Evolutionary conservation across 2,797 vertebrate species (phyloP).

Genomic region (Falco columbarius): DNA sequence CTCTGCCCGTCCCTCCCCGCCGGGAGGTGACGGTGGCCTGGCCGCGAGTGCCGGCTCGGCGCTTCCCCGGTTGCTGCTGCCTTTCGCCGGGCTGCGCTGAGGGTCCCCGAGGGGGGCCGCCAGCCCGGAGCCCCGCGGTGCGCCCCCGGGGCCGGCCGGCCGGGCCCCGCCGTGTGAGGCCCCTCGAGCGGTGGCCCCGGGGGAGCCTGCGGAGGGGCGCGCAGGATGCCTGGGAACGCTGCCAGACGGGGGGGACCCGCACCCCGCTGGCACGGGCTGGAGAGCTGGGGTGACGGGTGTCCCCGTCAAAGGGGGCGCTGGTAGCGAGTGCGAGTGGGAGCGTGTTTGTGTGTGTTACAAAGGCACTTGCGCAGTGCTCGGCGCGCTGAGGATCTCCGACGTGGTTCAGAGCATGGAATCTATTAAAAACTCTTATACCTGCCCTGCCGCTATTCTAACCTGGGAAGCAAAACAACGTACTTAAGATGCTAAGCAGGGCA

Average conservation of each 20-base stretch:
- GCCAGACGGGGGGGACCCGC: rapidly evolving
- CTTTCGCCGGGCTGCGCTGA: background rate
- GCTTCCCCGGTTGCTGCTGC: too few species aligned
- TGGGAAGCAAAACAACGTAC: background rate
- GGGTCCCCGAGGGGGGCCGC: too few species aligned
- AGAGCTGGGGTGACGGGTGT: background rate
- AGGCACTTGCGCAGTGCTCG: background rate
- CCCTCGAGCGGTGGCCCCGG: background rate
- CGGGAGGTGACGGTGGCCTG: background rate
- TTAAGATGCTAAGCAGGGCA: background rate
- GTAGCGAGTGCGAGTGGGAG: background rate
- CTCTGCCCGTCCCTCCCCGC: background rate
- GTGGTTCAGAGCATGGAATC: rapidly evolving
- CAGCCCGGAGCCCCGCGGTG: background rate
- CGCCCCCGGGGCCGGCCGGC: too few species aligned
- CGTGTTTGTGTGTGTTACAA: background rate
- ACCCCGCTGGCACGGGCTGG: background rate
- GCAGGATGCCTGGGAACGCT: background rate
- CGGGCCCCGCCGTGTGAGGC: background rate
- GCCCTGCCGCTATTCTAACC: background rate
- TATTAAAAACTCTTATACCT: background rate
- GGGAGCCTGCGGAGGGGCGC: background rate
- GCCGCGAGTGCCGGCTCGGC: background rate
- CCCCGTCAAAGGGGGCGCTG: background rate
- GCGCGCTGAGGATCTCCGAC: background rate